Percentiles rank a stretch among this genome's conserved stretches.
Conservation (phyloP, 2,888 invertebrate species). For the Scaptodrosophila latifasciaeformis region DNA sequence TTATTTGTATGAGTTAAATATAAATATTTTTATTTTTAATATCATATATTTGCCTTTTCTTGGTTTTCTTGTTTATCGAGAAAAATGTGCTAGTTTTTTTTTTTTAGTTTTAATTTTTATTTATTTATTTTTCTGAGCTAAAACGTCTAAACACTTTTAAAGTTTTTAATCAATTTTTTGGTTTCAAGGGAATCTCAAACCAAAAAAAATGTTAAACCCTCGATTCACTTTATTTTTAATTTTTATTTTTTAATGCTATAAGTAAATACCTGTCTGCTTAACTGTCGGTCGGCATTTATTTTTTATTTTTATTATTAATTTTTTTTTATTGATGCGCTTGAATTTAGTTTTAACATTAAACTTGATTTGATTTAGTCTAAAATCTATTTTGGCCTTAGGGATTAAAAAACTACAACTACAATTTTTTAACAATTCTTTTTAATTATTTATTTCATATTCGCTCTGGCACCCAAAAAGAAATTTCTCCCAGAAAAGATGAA, state of each 20-base stretch:
- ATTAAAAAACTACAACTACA: conserved; percentile 23
- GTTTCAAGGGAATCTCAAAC: no score
- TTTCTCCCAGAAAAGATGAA: no score
- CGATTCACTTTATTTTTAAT: conserved; percentile 8
- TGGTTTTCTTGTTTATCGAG: conserved; percentile 46
- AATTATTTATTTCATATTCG: neutral
- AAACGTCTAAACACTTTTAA: conserved; percentile 43
- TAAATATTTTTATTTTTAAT: conserved; percentile 4
- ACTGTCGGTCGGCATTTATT: conserved; percentile 27
- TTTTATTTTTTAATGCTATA: conserved; percentile 46
- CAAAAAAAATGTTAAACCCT: neutral
- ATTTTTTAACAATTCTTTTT: conserved; percentile 1
- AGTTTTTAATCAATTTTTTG: conserved; percentile 36
- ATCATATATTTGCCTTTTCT: conserved; percentile 11
- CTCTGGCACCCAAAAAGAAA: no score
- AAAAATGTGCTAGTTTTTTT: conserved; percentile 43
- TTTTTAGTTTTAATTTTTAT: conserved; percentile 5
- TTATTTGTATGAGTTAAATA: conserved; percentile 1
- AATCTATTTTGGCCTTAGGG: conserved; percentile 63
- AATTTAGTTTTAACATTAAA: conserved; percentile 25
- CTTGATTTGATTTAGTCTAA: conserved; percentile 27
- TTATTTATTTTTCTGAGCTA: conserved; percentile 34
- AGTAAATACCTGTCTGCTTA: conserved; percentile 52
- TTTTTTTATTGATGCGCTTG: neutral
- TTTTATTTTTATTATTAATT: conserved; percentile 26